Evolutionary conservation across 2,797 vertebrate species (phyloP).

Genomic region (Nasua narica): DNA sequence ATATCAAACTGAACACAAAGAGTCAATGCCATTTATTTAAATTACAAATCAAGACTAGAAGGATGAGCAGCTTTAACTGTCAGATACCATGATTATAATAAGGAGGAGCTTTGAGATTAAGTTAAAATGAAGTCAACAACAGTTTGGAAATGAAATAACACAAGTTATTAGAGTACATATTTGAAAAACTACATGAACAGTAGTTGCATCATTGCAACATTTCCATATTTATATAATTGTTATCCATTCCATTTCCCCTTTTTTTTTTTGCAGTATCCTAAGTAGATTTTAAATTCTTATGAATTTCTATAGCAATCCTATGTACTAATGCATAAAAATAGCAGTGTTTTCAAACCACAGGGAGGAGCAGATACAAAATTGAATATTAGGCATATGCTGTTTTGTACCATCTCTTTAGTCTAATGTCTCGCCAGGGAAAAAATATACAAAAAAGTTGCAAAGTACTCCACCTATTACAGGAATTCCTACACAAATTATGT

Average conservation of each 20-base stretch:
- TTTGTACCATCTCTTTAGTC: conserved; percentile 58
- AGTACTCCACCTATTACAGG: conserved; percentile 35
- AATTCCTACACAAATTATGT: conserved; percentile 57
- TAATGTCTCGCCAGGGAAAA: conserved; percentile 66
- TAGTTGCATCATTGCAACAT: neutral
- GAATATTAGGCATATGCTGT: conserved; percentile 69
- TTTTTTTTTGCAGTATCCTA: neutral
- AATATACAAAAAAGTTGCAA: conserved; percentile 40
- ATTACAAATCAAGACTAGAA: conserved; percentile 52
- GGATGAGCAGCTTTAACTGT: conserved; percentile 6
- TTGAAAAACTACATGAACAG: neutral
- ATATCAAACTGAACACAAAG: conserved; percentile 37
- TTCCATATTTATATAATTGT: neutral
- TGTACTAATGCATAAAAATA: neutral
- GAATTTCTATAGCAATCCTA: conserved; percentile 34
- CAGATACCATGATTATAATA: conserved; percentile 13
- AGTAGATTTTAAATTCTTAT: neutral
- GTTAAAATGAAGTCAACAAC: neutral
- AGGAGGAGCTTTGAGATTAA: neutral
- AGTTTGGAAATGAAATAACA: neutral
- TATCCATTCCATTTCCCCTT: neutral
- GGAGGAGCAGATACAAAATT: conserved; percentile 57
- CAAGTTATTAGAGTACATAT: neutral
- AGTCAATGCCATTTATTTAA: conserved; percentile 54
- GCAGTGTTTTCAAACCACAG: conserved; percentile 46